Percentiles rank a stretch among this genome's conserved stretches.
These are phyloP conservation scores for Bombus impatiens DNA, from an alignment of 1,140 invertebrate genomes.

Conservation along the genomic window DNA sequence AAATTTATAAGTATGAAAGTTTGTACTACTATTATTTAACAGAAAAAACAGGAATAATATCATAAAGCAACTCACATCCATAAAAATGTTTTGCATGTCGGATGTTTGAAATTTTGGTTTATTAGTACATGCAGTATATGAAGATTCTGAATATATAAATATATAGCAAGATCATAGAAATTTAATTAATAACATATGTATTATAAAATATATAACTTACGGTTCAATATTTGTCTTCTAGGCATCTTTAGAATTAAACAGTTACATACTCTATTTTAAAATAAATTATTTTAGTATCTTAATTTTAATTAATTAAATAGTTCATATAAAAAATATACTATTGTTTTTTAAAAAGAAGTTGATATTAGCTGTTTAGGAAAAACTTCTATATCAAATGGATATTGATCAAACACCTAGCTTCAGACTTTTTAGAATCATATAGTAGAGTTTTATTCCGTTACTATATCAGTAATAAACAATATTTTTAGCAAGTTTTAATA, in stretches of 20 bases:
- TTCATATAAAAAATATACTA: neutral
- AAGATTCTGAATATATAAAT: neutral
- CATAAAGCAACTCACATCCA: constrained; percentile 35
- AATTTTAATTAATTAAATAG: constrained; percentile 7
- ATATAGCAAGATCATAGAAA: neutral
- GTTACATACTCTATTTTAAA: neutral
- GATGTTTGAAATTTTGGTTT: constrained; percentile 21
- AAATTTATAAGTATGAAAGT: constrained; percentile 3
- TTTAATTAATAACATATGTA: constrained; percentile 6
- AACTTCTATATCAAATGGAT: neutral
- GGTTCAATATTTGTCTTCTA: neutral
- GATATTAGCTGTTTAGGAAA: neutral
- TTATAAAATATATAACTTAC: constrained; percentile 42
- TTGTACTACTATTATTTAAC: neutral
- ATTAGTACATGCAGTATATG: constrained; percentile 22
- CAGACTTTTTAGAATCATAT: neutral
- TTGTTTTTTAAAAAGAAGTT: neutral
- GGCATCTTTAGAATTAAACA: constrained; percentile 8
- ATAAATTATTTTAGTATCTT: neutral
- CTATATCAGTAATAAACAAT: neutral
- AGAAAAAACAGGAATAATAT: neutral
- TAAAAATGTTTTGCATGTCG: constrained; percentile 8
- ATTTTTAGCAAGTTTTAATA: constrained; percentile 25
- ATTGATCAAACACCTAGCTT: constrained; percentile 62
- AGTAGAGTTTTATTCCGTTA: neutral